Base-by-base conservation (phyloP, 2,888 invertebrate species). In the Laothoe populi region DNA sequence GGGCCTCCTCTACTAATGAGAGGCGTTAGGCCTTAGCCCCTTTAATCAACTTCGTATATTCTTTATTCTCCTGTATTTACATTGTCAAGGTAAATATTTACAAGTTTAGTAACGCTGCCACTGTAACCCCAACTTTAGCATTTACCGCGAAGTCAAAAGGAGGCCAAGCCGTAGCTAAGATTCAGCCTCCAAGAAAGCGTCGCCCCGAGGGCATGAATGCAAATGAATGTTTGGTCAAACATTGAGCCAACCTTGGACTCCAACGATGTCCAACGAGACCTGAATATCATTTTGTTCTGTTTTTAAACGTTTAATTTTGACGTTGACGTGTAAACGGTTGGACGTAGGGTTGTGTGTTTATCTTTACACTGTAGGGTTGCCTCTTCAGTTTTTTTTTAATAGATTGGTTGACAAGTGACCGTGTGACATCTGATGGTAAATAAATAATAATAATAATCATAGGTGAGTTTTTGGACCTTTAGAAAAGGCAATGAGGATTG, bases 141-240 rank as follows among this genome's bases (percentile, higher is more conserved):
- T 81, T 82, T 78, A 80, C 72, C 70, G 70, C 72, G 63, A 62
- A 66, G 70, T 75, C 70, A 76, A 80, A 81, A 79, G 77, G 69
- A 71, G 69, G 71, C 69, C 71, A 67, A 64, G 64, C 45, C 64
- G 57, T 46, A 63, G 66, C 72, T 65, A 70, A 80, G 76, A 78
- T 75, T 73, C 77, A 77, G 78, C 68, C 69, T 71, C 67, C 65
- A 70, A 78, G 78, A 77, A 70, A 71, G 68, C 71, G 73, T 66
- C 57, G 75, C 78, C 73, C 64, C 19, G 48, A 61, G 70, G 81
- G 70, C 61, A 70, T 78, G 75, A 72, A 77, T 77, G 73, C 67
- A 78, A 78, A 82, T 77, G 77, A 78, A 71, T 57, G 63, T 74
- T 74, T 66, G 71, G 16, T 40, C 58, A 26, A 59, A 48, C 38